Evolutionary conservation across 2,888 invertebrate genomes (phyloP).

Genomic region (Drosophila buzzatii): DNA sequence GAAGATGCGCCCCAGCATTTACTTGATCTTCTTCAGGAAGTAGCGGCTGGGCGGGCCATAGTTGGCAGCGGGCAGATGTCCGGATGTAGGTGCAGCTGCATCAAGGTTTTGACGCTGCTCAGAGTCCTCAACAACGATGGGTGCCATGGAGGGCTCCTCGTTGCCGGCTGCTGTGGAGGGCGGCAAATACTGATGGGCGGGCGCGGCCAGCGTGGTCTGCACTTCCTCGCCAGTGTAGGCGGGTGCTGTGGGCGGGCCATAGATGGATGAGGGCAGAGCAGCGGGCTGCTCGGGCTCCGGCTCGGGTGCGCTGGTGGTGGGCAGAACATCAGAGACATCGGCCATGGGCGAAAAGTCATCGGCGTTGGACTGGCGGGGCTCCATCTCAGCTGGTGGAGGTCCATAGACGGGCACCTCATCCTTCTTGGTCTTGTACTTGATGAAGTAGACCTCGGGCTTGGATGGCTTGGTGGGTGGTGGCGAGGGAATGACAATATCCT

Average conservation of each 20-base stretch:
- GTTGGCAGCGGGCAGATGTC: slow-evolving; percentile 83
- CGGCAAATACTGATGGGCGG: slow-evolving; percentile 76
- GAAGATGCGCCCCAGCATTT: slow-evolving; percentile 42
- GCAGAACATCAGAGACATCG: slow-evolving; percentile 63
- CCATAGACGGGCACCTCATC: slow-evolving; percentile 82
- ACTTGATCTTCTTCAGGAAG: slow-evolving; percentile 74
- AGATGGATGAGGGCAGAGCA: slow-evolving; percentile 59
- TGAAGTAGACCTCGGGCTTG: slow-evolving; percentile 96
- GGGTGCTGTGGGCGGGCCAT: slow-evolving; percentile 63
- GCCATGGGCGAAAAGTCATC: slow-evolving; percentile 53
- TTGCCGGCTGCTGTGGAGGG: slow-evolving; percentile 66
- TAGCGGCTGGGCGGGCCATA: slow-evolving; percentile 89
- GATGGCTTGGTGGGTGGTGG: slow-evolving; percentile 92
- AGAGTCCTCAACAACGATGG: slow-evolving; percentile 75
- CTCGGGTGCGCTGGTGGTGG: slow-evolving; percentile 65
- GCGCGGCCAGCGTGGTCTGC: slow-evolving; percentile 66
- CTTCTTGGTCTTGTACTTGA: slow-evolving; percentile 85
- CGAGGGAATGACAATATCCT: slow-evolving; percentile 91
- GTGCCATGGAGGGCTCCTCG: slow-evolving; percentile 70
- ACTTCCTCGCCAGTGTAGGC: slow-evolving; percentile 64
- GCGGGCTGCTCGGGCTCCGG: slow-evolving; percentile 62
- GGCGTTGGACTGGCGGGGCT: slow-evolving; percentile 63
- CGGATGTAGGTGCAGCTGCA: slow-evolving; percentile 33
- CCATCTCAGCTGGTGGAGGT: slow-evolving; percentile 73
- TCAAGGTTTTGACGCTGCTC: slow-evolving; percentile 59